A percentile compares a stretch with the other conserved stretches of the same genome.
Evolutionary conservation across 2,113 vertebrate species (phyloP).

Genomic region (Cacatua alba): DNA sequence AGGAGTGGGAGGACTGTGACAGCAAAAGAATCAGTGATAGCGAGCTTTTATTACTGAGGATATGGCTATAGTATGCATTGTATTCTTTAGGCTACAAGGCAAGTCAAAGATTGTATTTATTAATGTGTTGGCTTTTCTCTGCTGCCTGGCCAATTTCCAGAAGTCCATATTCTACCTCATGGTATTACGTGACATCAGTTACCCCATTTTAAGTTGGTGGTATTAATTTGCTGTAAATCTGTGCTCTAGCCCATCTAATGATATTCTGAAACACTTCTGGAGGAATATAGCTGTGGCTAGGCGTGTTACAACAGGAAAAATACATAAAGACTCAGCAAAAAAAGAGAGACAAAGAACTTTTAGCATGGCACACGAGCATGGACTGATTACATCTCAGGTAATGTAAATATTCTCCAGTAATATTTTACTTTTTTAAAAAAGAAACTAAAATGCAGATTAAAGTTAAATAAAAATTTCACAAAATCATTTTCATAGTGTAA

Average conservation of each 20-base stretch:
- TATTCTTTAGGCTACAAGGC: neutral
- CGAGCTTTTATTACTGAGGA: neutral
- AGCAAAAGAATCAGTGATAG: neutral
- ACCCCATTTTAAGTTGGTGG: neutral
- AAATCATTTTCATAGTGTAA: neutral
- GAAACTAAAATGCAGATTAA: neutral
- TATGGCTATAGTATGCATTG: neutral
- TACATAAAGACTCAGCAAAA: neutral
- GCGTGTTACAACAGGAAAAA: neutral
- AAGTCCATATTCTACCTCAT: neutral
- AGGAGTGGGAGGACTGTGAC: neutral
- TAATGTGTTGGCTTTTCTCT: neutral
- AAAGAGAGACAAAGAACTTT: neutral
- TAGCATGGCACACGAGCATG: neutral
- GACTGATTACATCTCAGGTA: neutral
- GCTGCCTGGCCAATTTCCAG: neutral
- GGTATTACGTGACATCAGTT: accelerated
- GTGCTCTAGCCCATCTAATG: neutral
- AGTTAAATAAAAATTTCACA: accelerated
- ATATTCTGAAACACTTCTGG: neutral
- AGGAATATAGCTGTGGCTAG: neutral
- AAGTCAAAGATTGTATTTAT: neutral
- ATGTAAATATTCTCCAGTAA: neutral
- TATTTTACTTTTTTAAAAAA: neutral
- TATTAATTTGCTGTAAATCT: neutral